Evolutionary conservation across 2,888 invertebrate genomes (phyloP).

Genomic region (Phengaris arion): DNA sequence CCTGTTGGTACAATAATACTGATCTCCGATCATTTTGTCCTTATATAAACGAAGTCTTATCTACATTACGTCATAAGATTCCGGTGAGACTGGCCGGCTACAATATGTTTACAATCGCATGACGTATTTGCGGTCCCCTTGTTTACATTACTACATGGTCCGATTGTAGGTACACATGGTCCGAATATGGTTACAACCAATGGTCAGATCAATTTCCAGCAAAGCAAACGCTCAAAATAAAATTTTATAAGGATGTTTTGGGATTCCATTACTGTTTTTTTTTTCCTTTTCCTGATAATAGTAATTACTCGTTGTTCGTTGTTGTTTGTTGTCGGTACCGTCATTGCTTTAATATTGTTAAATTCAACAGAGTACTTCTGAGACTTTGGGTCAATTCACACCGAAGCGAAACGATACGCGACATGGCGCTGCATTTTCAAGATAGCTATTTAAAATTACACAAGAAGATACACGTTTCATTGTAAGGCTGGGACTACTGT

Average conservation of each 20-base stretch:
- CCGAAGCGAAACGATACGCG: too few relatives aligned
- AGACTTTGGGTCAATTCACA: too few relatives aligned
- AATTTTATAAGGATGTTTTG: neutral
- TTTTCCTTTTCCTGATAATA: too few relatives aligned
- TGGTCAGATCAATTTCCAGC: neutral
- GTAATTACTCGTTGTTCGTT: too few relatives aligned
- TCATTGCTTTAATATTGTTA: too few relatives aligned
- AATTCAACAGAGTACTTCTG: too few relatives aligned
- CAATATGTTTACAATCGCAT: neutral
- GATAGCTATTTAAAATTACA: too few relatives aligned
- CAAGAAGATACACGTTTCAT: too few relatives aligned
- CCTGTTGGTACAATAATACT: neutral
- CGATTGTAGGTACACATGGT: neutral
- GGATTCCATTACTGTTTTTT: neutral
- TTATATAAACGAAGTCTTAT: conserved; percentile 11
- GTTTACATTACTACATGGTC: neutral
- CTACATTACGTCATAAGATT: neutral
- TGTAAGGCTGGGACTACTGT: too few relatives aligned
- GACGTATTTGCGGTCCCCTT: neutral
- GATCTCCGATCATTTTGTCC: neutral
- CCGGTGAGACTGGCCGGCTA: neutral
- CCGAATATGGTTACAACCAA: neutral
- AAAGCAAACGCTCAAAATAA: neutral
- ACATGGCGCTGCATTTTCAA: too few relatives aligned
- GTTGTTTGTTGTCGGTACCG: too few relatives aligned